Base-by-base conservation (phyloP, 2,888 invertebrate genomes). In the Scelioninae gen. 1 region DNA sequence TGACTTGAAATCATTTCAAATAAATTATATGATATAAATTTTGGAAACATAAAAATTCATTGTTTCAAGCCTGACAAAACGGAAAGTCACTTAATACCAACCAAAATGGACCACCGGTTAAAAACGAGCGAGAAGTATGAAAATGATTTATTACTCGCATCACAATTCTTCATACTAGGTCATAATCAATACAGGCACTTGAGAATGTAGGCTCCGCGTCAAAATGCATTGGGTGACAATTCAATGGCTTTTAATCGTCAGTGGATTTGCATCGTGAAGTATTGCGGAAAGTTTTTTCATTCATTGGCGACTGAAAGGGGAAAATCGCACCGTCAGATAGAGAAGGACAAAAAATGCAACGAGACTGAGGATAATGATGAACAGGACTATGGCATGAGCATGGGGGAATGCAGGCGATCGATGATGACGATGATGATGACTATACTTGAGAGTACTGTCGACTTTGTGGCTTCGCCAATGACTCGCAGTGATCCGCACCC, bases 401-500 rank as follows among this genome's bases (percentile, higher is more conserved):
- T 11, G 51, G 51, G 55, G 69, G 68, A 75, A 29, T 47, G 71
- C 45, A 55, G 63, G 71, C 82, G 86, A 77, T 77, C 84, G 87
- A 89, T 89, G 87, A 88, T 87, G 87, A 88, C 85, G 88, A 88
- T 88, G 53, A 76, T 79, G 83, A 80, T 68, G 80, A 74, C 74
- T 83, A 69, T 56, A 74, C 76, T 77, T 72, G 65, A 58, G n/a
- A n/a, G n/a, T n/a, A n/a, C n/a, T n/a, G n/a, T n/a, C n/a, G n/a
- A n/a, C n/a, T n/a, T n/a, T n/a, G n/a, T n/a, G n/a, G n/a, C n/a
- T n/a, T n/a, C n/a, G n/a, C n/a, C n/a, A n/a, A n/a, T n/a, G n/a
- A n/a, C n/a, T n/a, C n/a, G n/a, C n/a, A n/a, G 55, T 32, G 47
- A 75, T 60, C 40, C 45, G 16, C 77, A 62, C 66, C 66, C 71